phyloP scores from a whole-genome alignment of 2,888 invertebrate species.

The Deilephila porcellus region DNA sequence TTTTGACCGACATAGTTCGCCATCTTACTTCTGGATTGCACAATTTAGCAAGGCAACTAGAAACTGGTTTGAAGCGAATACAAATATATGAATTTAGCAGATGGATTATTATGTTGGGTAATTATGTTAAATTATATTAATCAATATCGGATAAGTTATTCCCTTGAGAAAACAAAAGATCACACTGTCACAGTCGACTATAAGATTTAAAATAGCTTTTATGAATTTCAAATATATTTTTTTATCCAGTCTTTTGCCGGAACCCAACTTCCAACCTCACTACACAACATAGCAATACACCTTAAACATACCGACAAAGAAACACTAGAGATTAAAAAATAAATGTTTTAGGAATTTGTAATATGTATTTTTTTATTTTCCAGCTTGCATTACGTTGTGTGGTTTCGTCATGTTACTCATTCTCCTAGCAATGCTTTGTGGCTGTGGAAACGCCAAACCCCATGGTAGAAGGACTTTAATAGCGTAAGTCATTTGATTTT shows the following conservation, averaged over 20 bases:
- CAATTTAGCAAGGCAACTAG: conserved; percentile 67
- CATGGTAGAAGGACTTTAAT: conserved; percentile 74
- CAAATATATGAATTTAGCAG: conserved; percentile 86
- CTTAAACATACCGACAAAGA: too few species aligned
- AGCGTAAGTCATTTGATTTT: conserved; percentile 61
- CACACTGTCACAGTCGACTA: too few species aligned
- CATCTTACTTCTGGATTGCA: conserved; percentile 79
- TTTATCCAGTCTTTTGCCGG: too few species aligned
- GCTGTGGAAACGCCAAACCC: conserved; percentile 72
- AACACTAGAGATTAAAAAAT: not conserved
- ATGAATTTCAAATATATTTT: too few species aligned
- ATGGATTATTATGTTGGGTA: conserved; percentile 87
- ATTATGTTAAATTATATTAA: not conserved
- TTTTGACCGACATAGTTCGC: conserved; percentile 85
- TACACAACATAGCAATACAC: too few species aligned
- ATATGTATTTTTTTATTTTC: conserved; percentile 39
- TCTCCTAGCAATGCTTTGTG: conserved; percentile 79
- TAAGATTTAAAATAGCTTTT: too few species aligned
- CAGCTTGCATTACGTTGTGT: conserved; percentile 71
- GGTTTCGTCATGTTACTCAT: conserved; percentile 76
- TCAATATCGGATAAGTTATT: not conserved
- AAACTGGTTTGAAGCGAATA: conserved; percentile 74
- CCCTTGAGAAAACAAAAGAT: too few species aligned
- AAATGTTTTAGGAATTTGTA: not conserved
- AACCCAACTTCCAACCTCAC: too few species aligned